phyloP scores from a whole-genome alignment of 2,113 vertebrate genomes.

The Rattus rattus region DNA sequence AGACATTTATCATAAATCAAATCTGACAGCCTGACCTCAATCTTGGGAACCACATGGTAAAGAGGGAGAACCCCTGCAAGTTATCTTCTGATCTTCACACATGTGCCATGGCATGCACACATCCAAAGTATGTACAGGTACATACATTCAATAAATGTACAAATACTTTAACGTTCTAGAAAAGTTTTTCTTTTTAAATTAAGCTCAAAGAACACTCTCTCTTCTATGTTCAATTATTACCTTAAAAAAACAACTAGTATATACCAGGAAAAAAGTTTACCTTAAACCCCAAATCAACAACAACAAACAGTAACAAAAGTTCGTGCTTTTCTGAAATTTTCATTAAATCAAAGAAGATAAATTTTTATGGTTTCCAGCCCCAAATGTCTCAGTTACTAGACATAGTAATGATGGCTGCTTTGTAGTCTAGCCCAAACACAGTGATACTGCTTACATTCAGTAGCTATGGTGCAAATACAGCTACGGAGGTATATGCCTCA shows the following conservation, averaged over 20 bases:
- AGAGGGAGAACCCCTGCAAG: no score
- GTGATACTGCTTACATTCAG: neutral
- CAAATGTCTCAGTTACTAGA: neutral
- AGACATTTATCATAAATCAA: neutral
- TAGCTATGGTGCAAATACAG: neutral
- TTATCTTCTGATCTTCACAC: neutral
- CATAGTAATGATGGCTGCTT: neutral
- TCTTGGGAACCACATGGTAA: neutral
- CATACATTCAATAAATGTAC: neutral
- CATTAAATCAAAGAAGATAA: neutral
- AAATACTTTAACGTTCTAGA: neutral
- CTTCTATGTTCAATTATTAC: neutral
- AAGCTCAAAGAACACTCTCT: neutral
- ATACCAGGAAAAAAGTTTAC: neutral
- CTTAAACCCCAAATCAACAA: neutral
- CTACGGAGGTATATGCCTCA: neutral
- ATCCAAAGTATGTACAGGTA: neutral
- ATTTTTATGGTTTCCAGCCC: neutral
- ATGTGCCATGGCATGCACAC: neutral
- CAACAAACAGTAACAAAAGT: constrained; percentile 30
- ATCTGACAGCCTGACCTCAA: neutral
- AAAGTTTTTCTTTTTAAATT: neutral
- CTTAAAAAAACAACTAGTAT: constrained; percentile 7
- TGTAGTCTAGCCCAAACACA: neutral
- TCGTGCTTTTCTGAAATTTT: neutral